Conservation (phyloP, 1,140 invertebrate species). For the Caenorhabditis briggsae region DNA sequence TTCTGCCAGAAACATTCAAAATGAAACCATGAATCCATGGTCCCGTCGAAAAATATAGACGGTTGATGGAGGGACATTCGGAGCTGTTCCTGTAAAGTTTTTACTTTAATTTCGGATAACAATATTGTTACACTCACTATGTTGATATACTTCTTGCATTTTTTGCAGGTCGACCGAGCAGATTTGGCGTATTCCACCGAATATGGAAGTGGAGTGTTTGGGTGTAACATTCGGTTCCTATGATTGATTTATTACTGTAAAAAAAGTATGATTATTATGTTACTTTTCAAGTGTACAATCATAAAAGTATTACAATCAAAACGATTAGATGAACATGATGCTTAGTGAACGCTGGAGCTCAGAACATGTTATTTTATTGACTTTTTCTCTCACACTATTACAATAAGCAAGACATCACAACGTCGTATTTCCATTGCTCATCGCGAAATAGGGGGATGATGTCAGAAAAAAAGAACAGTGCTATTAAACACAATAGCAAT, state of each 20-base stretch:
- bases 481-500: too few species aligned
- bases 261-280: background rate
- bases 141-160: conserved; percentile 1
- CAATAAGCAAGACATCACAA: too few species aligned
- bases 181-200: conserved; percentile 14
- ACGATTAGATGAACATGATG: too few species aligned
- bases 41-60: conserved; percentile 8
- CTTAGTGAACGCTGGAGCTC: too few species aligned
- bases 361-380: too few species aligned
- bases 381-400: too few species aligned
- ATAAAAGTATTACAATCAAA: too few species aligned
- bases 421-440: too few species aligned
- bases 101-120: background rate
- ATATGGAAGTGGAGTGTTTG: background rate
- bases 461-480: too few species aligned
- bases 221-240: background rate
- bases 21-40: conserved; percentile 33
- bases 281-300: too few species aligned
- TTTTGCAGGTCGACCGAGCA: conserved; percentile 1
- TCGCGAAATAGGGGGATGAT: too few species aligned
- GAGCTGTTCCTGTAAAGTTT: background rate
- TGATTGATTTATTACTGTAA: background rate
- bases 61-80: conserved; percentile 12
- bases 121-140: background rate
- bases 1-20: conserved; percentile 22